Evolutionary conservation across 2,797 vertebrate species (phyloP).

Genomic region (Rhinogobio ventralis): DNA sequence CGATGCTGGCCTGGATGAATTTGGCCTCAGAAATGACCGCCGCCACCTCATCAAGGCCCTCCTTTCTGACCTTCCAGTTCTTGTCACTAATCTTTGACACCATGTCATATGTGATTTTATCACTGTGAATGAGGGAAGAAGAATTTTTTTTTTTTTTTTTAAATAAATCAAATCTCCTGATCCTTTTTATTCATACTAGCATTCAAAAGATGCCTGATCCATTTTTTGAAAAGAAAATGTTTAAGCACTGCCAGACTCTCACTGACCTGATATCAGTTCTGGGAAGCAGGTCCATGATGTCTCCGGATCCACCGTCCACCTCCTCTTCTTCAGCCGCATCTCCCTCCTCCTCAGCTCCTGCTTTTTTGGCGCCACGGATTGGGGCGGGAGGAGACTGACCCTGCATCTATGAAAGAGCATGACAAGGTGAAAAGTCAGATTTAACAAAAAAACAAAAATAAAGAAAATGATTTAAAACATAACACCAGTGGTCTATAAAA

Average conservation of each 20-base stretch:
- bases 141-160: too few relatives aligned
- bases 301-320: slow-evolving; percentile 79
- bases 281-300: slow-evolving; percentile 93
- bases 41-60: slow-evolving; percentile 92
- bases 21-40: slow-evolving; percentile 95
- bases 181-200: not conserved
- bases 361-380: slow-evolving; percentile 79
- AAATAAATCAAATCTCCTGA: not conserved
- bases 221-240: not conserved
- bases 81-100: slow-evolving; percentile 94
- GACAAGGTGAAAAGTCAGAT: not conserved
- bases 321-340: slow-evolving; percentile 76
- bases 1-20: slow-evolving; percentile 90
- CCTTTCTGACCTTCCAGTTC: slow-evolving; percentile 98
- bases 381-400: slow-evolving; percentile 89
- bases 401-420: slow-evolving; percentile 83
- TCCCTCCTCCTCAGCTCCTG: slow-evolving; percentile 69
- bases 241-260: not conserved
- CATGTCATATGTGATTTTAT: slow-evolving; percentile 91
- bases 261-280: slow-evolving; percentile 89
- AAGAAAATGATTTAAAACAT: not conserved
- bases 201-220: not conserved
- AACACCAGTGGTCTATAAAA: not conserved
- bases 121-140: slow-evolving; percentile 73
- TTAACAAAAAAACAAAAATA: not conserved